phyloP scores from a whole-genome alignment of 2,113 vertebrate genomes.

The Herpetotheres cachinnans region DNA sequence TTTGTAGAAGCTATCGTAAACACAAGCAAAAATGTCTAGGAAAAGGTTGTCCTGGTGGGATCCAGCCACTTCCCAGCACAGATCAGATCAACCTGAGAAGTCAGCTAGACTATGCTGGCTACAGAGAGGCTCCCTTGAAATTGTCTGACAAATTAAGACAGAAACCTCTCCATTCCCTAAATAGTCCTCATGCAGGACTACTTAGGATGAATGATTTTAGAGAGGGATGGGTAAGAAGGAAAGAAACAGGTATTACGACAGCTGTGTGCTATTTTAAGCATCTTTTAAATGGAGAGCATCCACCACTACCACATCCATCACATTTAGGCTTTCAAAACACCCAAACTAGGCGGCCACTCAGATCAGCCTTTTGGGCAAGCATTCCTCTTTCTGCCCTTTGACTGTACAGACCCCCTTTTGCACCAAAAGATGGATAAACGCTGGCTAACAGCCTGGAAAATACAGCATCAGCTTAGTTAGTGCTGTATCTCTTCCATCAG shows the following conservation, averaged over 20 bases:
- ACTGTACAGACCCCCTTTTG: not conserved
- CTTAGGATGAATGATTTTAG: not conserved
- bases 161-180: not conserved
- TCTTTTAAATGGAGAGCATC: not conserved
- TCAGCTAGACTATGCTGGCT: not conserved
- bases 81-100: not conserved
- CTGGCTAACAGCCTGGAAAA: constrained; percentile 23
- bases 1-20: not conserved
- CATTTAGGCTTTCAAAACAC: not conserved
- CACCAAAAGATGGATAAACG: constrained; percentile 10
- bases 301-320: not conserved
- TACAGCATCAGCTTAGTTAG: not conserved
- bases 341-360: not conserved
- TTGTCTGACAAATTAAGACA: not conserved
- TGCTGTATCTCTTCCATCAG: constrained; percentile 10
- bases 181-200: not conserved
- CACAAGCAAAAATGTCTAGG: not conserved
- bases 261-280: not conserved
- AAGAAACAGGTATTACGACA: not conserved
- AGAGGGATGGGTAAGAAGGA: not conserved
- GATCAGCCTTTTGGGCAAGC: not conserved
- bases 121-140: not conserved
- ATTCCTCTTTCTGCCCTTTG: not conserved
- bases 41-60: not conserved
- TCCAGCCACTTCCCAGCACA: not conserved